A percentile compares a stretch with the other conserved stretches of the same genome.
Evolutionary conservation across 2,888 invertebrate species (phyloP).

Genomic region (Tortrix viridana): DNA sequence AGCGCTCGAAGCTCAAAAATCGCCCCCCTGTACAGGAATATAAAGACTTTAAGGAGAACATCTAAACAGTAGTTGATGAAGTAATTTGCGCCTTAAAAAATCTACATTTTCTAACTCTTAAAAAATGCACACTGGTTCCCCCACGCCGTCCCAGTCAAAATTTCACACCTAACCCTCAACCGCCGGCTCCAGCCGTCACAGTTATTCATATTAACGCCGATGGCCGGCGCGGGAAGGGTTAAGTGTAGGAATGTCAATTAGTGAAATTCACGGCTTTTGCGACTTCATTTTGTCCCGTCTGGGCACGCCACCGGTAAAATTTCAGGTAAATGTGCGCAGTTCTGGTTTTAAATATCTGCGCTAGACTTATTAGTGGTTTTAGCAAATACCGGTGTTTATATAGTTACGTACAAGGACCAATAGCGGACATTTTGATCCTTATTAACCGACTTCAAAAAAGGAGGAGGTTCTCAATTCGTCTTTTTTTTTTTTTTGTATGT

Average conservation of each 20-base stretch:
- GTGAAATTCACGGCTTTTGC: background rate
- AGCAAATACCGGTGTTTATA: too few relatives aligned
- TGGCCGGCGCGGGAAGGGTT: background rate
- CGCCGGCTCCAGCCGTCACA: constrained; percentile 4
- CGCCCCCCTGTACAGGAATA: too few relatives aligned
- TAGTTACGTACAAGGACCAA: too few relatives aligned
- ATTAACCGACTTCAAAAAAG: too few relatives aligned
- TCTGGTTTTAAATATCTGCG: background rate
- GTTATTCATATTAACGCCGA: constrained; percentile 2
- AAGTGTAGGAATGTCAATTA: constrained; percentile 7
- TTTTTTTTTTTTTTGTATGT: too few relatives aligned
- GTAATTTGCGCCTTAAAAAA: background rate
- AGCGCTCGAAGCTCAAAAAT: too few relatives aligned
- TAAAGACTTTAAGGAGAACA: too few relatives aligned
- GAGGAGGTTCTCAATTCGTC: too few relatives aligned
- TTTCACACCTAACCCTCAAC: background rate
- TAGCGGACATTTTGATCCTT: too few relatives aligned
- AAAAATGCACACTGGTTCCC: background rate
- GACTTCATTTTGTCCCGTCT: constrained; percentile 3
- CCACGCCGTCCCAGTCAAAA: background rate
- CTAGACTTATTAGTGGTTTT: too few relatives aligned
- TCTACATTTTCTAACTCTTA: background rate
- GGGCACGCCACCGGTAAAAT: background rate
- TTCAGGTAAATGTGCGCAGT: background rate
- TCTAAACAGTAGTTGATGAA: too few relatives aligned